A percentile compares a stretch with the other conserved stretches of the same genome.
phyloP scores from a whole-genome alignment of 2,797 vertebrate genomes.

The Typhlichthys eigenmanni region DNA sequence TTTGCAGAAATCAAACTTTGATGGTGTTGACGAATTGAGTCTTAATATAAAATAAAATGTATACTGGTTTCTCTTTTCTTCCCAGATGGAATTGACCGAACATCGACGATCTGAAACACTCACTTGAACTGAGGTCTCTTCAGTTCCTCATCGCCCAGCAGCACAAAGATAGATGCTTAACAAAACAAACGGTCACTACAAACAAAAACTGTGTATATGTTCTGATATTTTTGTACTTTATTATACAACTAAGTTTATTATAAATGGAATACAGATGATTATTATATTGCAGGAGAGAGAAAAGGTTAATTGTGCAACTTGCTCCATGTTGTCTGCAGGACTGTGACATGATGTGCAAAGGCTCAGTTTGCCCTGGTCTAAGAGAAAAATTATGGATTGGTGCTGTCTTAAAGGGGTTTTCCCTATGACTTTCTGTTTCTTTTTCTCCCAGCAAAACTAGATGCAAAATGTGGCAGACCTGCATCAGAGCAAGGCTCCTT shows the following conservation, averaged over 20 bases:
- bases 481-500: slow-evolving; percentile 64
- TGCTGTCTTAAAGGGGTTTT: slow-evolving; percentile 74
- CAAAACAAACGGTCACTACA: slow-evolving; percentile 82
- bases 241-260: slow-evolving; percentile 95
- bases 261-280: slow-evolving; percentile 87
- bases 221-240: slow-evolving; percentile 97
- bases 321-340: slow-evolving; percentile 76
- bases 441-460: slow-evolving; percentile 36
- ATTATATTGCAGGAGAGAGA: slow-evolving; percentile 80
- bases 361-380: slow-evolving; percentile 61
- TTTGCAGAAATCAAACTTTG: no score
- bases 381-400: slow-evolving; percentile 67
- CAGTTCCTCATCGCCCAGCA: slow-evolving; percentile 75
- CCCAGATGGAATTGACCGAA: slow-evolving; percentile 94
- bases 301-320: slow-evolving; percentile 64
- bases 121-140: slow-evolving; percentile 74
- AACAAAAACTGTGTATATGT: slow-evolving; percentile 85
- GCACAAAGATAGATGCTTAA: slow-evolving; percentile 77
- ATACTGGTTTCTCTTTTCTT: slow-evolving; percentile 28
- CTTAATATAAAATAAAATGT: no score
- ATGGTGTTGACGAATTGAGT: no score
- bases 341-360: slow-evolving; percentile 71
- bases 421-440: slow-evolving; percentile 63
- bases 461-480: slow-evolving; percentile 20
- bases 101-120: slow-evolving; percentile 90